Evolutionary conservation across 92 coral and sea anemone genomes (phyloP).

Genomic region (Actinostola sp.): DNA sequence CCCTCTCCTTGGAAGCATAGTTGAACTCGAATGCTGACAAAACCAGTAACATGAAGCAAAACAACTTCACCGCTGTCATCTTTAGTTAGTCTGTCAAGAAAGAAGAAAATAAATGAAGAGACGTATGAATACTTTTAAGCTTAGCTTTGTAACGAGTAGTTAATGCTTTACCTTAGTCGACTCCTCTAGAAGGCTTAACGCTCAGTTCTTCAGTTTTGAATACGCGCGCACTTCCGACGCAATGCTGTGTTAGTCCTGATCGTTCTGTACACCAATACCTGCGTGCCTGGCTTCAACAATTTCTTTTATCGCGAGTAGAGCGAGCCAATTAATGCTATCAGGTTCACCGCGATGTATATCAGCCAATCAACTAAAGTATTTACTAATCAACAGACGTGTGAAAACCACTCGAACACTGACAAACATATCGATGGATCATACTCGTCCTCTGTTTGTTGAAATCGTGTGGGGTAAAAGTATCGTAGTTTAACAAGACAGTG

Average conservation of each 20-base stretch:
- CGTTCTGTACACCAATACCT: no score
- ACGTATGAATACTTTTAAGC: no score
- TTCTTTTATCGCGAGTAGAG: no score
- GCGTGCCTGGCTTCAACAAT: no score
- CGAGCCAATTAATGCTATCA: no score
- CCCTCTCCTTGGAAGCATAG: background rate
- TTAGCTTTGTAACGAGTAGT: no score
- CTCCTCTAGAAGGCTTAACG: no score
- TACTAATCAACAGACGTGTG: conserved; percentile 15
- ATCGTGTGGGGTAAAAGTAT: background rate
- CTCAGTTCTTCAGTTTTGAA: no score
- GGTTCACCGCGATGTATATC: background rate
- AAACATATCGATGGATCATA: background rate
- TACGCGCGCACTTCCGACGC: no score
- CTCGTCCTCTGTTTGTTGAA: background rate
- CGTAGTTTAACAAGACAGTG: no score
- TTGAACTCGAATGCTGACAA: background rate
- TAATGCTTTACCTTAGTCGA: no score
- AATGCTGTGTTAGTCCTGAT: no score
- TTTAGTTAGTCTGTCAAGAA: background rate
- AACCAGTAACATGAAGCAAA: background rate
- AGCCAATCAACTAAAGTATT: conserved; percentile 16
- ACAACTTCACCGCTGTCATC: background rate
- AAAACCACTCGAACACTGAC: conserved; percentile 6
- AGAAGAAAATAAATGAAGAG: background rate